These are phyloP conservation scores for Synergus japonicus DNA, from an alignment of 2,888 invertebrate species.

Conservation along the genomic window DNA sequence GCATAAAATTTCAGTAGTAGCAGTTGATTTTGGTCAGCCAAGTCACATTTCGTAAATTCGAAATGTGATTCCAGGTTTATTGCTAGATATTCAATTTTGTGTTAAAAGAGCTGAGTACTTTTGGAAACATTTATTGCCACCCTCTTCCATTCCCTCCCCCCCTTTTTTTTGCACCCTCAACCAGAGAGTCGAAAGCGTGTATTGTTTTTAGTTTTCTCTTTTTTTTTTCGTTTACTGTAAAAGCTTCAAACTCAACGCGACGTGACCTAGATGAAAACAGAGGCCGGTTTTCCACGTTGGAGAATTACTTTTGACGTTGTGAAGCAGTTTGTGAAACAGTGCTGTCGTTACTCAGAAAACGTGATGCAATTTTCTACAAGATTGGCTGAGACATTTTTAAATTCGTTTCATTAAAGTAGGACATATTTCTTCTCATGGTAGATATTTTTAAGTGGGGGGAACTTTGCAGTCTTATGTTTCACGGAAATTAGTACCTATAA, in stretches of 20 bases:
- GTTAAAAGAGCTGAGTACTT: constrained; percentile 5
- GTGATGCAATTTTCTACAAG: constrained; percentile 48
- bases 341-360: constrained; percentile 46
- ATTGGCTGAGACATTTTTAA: background rate
- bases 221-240: constrained; percentile 31
- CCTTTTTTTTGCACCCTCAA: background rate
- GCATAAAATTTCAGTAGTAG: background rate
- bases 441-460: background rate
- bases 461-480: too few species aligned
- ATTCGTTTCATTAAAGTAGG: background rate
- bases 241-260: constrained; percentile 37
- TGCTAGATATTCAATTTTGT: background rate
- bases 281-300: constrained; percentile 41
- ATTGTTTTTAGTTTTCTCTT: background rate
- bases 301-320: constrained; percentile 52
- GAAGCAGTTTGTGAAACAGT: constrained; percentile 54
- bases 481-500: too few species aligned
- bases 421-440: background rate
- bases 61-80: background rate
- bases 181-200: background rate
- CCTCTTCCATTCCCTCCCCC: background rate
- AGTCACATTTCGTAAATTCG: background rate
- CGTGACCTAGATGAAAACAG: constrained; percentile 55
- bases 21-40: background rate
- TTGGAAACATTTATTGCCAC: constrained; percentile 2